Evolutionary conservation across 2,113 vertebrate genomes (phyloP).

Genomic region (Cryptotis parvus): DNA sequence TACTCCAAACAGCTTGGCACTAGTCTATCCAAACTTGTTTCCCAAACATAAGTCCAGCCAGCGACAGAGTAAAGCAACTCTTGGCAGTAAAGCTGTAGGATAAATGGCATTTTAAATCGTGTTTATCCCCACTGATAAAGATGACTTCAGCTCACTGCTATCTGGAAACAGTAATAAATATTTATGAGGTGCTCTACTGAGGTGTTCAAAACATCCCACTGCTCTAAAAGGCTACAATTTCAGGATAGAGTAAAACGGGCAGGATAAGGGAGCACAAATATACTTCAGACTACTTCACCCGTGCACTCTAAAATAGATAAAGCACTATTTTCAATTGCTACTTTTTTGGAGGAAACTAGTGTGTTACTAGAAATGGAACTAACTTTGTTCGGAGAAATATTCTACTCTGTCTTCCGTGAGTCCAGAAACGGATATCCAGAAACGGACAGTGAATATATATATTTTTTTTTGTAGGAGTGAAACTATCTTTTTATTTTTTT

Average conservation of each 20-base stretch:
- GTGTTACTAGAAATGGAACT: slow-evolving; percentile 37
- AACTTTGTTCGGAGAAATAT: neutral
- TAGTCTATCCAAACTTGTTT: slow-evolving; percentile 35
- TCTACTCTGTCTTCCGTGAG: neutral
- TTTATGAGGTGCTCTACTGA: slow-evolving; percentile 52
- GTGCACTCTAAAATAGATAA: slow-evolving; percentile 31
- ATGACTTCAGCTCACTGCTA: slow-evolving; percentile 18
- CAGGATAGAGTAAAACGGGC: slow-evolving; percentile 38
- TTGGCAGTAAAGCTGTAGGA: slow-evolving; percentile 18
- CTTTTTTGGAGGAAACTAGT: slow-evolving; percentile 5
- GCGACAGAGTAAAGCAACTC: slow-evolving; percentile 17
- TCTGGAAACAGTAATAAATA: slow-evolving; percentile 63
- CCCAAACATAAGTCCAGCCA: slow-evolving; percentile 32
- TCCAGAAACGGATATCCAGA: neutral
- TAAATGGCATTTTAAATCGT: slow-evolving; percentile 54
- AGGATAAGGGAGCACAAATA: slow-evolving; percentile 49
- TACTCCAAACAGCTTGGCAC: neutral
- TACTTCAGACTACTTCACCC: slow-evolving; percentile 8
- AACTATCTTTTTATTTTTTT: no score
- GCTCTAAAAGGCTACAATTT: slow-evolving; percentile 41
- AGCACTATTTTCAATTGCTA: slow-evolving; percentile 41
- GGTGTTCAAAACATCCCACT: slow-evolving; percentile 38
- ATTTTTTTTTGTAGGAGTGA: no score
- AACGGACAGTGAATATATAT: neutral
- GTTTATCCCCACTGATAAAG: slow-evolving; percentile 26